Conservation (phyloP, 2,113 vertebrate genomes). For the Callipepla squamata region DNA sequence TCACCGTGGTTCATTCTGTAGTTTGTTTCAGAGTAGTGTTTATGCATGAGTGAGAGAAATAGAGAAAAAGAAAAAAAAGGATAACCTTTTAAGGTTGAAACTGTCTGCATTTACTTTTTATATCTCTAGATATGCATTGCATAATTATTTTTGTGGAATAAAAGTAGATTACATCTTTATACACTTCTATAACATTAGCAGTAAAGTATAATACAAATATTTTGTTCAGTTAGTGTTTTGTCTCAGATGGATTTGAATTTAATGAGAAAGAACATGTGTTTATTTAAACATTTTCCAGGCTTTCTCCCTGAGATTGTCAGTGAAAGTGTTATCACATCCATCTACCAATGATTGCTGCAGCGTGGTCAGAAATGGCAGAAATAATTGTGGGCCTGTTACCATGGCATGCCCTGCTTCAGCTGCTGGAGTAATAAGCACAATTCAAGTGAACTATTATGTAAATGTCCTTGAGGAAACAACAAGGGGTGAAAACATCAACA, state of each 20-base stretch:
- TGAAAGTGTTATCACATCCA: not conserved
- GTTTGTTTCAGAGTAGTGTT: not conserved
- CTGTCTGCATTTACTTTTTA: not conserved
- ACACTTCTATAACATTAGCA: not conserved
- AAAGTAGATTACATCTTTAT: not conserved
- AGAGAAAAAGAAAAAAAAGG: not conserved
- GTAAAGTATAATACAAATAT: not conserved
- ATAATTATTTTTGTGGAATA: not conserved
- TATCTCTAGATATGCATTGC: not conserved
- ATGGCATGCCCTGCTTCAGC: not conserved
- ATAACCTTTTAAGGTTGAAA: not conserved
- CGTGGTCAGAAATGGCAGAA: rapidly evolving
- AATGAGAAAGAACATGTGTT: not conserved
- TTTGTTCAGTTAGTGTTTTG: not conserved
- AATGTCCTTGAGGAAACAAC: slow-evolving; percentile 32
- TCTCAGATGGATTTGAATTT: not conserved
- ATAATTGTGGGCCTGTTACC: not conserved
- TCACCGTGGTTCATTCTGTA: not conserved
- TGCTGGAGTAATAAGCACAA: not conserved
- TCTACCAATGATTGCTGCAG: not conserved
- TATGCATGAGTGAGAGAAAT: not conserved
- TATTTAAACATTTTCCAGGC: not conserved
- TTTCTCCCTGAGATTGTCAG: not conserved
- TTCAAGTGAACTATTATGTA: not conserved
- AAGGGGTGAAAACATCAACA: slow-evolving; percentile 25